phyloP scores from a whole-genome alignment of 2,797 vertebrate genomes.

The Lutjanus campechanus region DNA sequence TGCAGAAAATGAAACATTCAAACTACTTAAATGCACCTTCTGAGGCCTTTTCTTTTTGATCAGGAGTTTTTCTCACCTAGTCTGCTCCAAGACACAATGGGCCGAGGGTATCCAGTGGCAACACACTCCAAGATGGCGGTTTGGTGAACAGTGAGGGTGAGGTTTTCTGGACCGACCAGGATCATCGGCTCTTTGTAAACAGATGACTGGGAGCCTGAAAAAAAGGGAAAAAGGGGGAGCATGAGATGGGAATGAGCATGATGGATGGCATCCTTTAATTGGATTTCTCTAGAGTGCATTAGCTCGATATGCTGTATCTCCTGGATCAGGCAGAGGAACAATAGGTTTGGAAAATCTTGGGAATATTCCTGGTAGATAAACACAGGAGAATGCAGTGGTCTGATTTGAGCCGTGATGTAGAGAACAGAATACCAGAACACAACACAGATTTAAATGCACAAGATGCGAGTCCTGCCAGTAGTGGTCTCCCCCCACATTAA shows the following conservation, averaged over 20 bases:
- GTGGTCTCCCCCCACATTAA: too few species aligned
- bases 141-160: constrained; percentile 98
- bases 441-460: constrained; percentile 22
- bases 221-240: constrained; percentile 44
- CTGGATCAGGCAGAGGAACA: constrained; percentile 57
- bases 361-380: constrained; percentile 61
- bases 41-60: constrained; percentile 16
- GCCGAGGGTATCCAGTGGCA: constrained; percentile 96
- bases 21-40: background rate
- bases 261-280: constrained; percentile 80
- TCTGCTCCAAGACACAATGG: constrained; percentile 99
- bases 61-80: constrained; percentile 88
- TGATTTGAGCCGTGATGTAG: constrained; percentile 16
- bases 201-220: constrained; percentile 91
- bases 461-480: too few species aligned
- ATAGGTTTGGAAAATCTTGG: constrained; percentile 60
- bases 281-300: constrained; percentile 72
- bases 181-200: constrained; percentile 98
- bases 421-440: constrained; percentile 34
- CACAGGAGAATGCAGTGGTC: constrained; percentile 24
- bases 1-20: constrained; percentile 11
- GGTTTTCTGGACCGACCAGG: constrained; percentile 97
- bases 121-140: constrained; percentile 98
- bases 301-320: constrained; percentile 70
- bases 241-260: constrained; percentile 62